Percentiles rank a stretch among this genome's conserved stretches.
phyloP scores from a whole-genome alignment of 2,797 vertebrate species.

The Rhynchotus rufescens region DNA sequence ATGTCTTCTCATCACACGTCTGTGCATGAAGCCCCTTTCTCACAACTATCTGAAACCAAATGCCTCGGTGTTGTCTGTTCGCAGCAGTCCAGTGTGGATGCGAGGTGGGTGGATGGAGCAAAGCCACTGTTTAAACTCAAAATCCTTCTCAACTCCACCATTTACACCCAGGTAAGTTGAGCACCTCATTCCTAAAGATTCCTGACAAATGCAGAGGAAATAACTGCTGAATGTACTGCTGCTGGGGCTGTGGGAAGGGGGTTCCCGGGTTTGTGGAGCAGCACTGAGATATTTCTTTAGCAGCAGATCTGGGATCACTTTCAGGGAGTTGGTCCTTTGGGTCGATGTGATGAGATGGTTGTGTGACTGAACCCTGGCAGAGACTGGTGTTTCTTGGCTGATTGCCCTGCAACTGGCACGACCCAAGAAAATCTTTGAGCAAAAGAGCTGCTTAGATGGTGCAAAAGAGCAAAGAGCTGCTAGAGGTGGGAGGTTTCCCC shows the following conservation, averaged over 20 bases:
- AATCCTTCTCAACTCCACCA: constrained; percentile 90
- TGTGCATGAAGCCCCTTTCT: neutral
- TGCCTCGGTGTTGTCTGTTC: constrained; percentile 38
- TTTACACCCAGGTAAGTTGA: constrained; percentile 90
- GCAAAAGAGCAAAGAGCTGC: neutral
- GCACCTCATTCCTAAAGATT: neutral
- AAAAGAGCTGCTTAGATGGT: neutral
- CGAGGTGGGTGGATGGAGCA: constrained; percentile 95
- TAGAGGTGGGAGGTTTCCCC: neutral
- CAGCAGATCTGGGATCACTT: neutral
- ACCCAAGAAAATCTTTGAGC: neutral
- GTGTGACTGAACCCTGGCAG: neutral
- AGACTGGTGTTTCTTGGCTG: neutral
- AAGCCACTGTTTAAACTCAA: constrained; percentile 93
- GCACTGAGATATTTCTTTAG: neutral
- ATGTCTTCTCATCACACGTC: neutral
- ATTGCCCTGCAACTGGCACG: neutral
- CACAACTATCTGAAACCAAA: neutral
- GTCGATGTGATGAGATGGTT: neutral
- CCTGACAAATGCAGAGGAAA: neutral
- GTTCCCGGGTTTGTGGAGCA: neutral
- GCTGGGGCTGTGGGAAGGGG: neutral
- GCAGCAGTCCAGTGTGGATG: constrained; percentile 84
- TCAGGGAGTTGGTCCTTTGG: neutral
- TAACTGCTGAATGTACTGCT: neutral